Base-by-base conservation (phyloP, 2,888 invertebrate genomes). In the Diarsia rubi region DNA sequence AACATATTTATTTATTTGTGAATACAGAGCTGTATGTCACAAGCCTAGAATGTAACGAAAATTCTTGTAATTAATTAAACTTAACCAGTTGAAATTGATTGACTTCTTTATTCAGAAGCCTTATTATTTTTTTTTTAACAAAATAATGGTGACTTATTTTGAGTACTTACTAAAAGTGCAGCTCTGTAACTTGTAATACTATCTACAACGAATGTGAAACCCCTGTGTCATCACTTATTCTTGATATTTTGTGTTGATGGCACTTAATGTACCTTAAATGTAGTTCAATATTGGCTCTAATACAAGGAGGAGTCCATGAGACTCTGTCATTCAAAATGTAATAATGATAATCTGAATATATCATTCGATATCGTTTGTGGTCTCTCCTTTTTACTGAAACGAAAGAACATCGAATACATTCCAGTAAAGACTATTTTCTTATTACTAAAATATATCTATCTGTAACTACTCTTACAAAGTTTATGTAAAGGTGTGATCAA, bases 351-450 rank as follows among this genome's bases (percentile, higher is more conserved):
- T 47, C 54, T 16, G 16, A 57, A 27, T 9, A 27, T 27, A n/a
- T 19, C 19, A 16, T 12, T 21, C 52, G 27, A 19, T 52, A n/a
- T 73, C 16, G 12, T 47, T 47, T 21, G 19, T 60, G 59, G 64
- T 54, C 65, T 69, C 60, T 59, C 66, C 54, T 70, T 59, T 47
- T 44, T 37, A 57, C 16, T 24, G 44, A 78, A 86, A 77, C 90
- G 90, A 89, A 90, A 74, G 73, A 75, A 92, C 94, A 94, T 93
- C 94, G 94, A 94, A 92, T 78, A 86, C 91, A 93, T 93, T 93
- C 91, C 92, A 86, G 74, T 79, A 75, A 83, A 88, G 81, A 84
- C 81, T 86, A 84, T 70, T 74, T 63, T 75, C 62, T 69, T 67
- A 67, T 31, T 14, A 59, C 14, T 76, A 63, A 73, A 57, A 45